Percentiles rank a stretch among this genome's conserved stretches.
phyloP scores from a whole-genome alignment of 53 echinoderm and acorn worm species.

The Temnopleurus reevesii region DNA sequence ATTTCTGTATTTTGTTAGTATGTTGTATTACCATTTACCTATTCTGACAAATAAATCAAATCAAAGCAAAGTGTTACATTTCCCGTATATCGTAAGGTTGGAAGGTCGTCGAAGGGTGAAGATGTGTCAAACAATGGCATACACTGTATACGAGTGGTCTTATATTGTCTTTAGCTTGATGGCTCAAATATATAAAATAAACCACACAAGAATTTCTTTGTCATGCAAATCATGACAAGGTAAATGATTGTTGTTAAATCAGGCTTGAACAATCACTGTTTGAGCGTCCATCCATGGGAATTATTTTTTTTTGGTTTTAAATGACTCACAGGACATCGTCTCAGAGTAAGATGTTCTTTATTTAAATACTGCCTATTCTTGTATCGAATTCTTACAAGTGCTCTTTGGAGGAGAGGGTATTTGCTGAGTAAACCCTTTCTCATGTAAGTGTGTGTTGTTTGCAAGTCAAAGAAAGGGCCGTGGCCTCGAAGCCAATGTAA shows the following conservation, averaged over 20 bases:
- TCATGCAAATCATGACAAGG: too few species aligned
- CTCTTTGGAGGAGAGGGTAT: not conserved
- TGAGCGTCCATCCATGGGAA: not conserved
- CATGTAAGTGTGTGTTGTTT: conserved; percentile 21
- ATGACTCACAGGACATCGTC: not conserved
- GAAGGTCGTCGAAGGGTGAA: too few species aligned
- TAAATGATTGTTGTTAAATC: not conserved
- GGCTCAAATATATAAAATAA: too few species aligned
- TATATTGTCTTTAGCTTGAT: too few species aligned
- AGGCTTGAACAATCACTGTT: not conserved
- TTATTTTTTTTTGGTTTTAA: not conserved
- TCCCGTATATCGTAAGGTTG: too few species aligned
- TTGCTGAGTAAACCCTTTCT: conserved; percentile 13
- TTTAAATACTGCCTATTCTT: conserved; percentile 28
- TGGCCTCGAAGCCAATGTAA: not conserved
- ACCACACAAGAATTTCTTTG: too few species aligned
- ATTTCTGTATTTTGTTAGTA: too few species aligned
- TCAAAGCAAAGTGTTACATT: too few species aligned
- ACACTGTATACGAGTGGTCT: too few species aligned
- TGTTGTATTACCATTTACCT: too few species aligned
- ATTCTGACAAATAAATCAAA: too few species aligned
- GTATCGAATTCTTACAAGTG: conserved; percentile 53
- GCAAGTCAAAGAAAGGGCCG: not conserved
- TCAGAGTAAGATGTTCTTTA: not conserved
- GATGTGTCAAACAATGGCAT: too few species aligned